A percentile compares a stretch with the other conserved stretches of the same genome.
Evolutionary conservation across 2,113 vertebrate species (phyloP).

Genomic region (Antennarius striatus): DNA sequence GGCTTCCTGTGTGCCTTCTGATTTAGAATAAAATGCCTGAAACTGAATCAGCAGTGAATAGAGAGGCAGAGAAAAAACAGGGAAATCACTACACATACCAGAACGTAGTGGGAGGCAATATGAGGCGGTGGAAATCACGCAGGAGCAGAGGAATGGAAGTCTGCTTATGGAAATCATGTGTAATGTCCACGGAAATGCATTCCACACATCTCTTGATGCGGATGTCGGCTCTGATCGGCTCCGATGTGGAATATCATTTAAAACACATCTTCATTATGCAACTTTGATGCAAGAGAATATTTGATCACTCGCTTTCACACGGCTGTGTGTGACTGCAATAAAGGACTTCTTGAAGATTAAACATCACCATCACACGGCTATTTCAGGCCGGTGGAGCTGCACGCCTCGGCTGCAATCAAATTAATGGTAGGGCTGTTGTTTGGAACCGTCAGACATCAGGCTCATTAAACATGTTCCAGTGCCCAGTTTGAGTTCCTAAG

Average conservation of each 20-base stretch:
- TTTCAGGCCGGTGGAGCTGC: constrained; percentile 20
- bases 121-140: constrained; percentile 11
- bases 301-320: constrained; percentile 43
- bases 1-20: not conserved
- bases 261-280: constrained; percentile 59
- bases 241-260: constrained; percentile 40
- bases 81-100: constrained; percentile 10
- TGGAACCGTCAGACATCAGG: constrained; percentile 23
- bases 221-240: constrained; percentile 36
- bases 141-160: not conserved
- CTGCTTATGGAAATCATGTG: constrained; percentile 21
- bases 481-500: constrained; percentile 12
- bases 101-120: constrained; percentile 5
- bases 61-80: constrained; percentile 1
- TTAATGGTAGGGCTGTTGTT: constrained; percentile 31
- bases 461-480: constrained; percentile 40
- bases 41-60: too few relatives aligned
- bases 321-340: constrained; percentile 32
- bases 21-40: too few relatives aligned
- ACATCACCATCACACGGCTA: constrained; percentile 31
- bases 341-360: constrained; percentile 35
- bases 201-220: constrained; percentile 26
- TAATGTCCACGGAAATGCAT: constrained; percentile 31
- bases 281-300: constrained; percentile 62
- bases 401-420: constrained; percentile 26